Evolutionary conservation across 2,888 invertebrate genomes (phyloP).

Genomic region (Rhamphomyia laevipes): DNA sequence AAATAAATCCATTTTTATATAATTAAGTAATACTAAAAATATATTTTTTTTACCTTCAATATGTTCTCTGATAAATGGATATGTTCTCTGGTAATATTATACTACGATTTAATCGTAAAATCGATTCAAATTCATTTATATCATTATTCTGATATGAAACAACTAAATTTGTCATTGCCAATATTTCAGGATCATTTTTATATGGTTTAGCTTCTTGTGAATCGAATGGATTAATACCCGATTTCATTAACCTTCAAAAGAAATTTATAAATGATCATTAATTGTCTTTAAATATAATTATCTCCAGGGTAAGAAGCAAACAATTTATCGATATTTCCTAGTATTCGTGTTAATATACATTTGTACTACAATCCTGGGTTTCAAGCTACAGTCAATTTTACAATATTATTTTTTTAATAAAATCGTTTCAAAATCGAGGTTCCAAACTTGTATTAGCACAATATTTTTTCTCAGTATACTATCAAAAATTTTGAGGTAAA

Average conservation of each 20-base stretch:
- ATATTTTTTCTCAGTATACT: too few relatives aligned
- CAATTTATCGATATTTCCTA: too few relatives aligned
- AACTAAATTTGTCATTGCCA: conserved; percentile 98
- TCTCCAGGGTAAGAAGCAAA: too few relatives aligned
- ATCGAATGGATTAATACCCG: conserved; percentile 98
- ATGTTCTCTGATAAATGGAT: conserved; percentile 95
- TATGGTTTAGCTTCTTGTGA: conserved; percentile 99
- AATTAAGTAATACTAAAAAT: background rate
- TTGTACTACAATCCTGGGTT: too few relatives aligned
- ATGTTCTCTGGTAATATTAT: conserved; percentile 99
- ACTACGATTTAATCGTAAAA: conserved; percentile 82
- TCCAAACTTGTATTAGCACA: too few relatives aligned
- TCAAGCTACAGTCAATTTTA: too few relatives aligned
- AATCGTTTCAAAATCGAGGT: too few relatives aligned
- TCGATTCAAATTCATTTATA: conserved; percentile 95
- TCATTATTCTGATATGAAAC: conserved; percentile 96
- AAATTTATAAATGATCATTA: background rate
- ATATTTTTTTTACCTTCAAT: conserved; percentile 58
- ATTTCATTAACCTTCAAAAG: conserved; percentile 87
- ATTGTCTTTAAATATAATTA: too few relatives aligned
- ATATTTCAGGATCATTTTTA: conserved; percentile 97
- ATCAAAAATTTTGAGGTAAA: too few relatives aligned
- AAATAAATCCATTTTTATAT: background rate
- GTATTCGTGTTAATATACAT: too few relatives aligned
- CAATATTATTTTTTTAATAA: too few relatives aligned